Base-by-base conservation (phyloP, 2,797 vertebrate species). In the Acipenser oxyrinchus region DNA sequence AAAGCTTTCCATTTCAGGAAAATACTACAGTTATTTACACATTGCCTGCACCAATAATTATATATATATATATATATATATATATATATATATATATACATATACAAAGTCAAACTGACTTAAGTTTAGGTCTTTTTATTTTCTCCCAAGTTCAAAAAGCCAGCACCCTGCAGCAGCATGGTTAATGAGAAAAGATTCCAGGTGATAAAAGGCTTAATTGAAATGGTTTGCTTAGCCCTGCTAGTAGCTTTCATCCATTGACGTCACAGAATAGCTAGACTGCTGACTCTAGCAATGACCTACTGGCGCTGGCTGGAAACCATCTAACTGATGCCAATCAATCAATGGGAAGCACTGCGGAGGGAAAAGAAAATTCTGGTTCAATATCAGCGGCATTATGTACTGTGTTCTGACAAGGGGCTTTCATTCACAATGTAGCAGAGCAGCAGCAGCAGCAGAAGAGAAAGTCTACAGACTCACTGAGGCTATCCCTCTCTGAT, bases 161-260 rank as follows among this genome's bases (percentile, higher is more conserved):
- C 23, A 37, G 23, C 23, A 2, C 23, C 23, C 23, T 37, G 23
- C 23, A 37, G 23, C 23, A 37, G 23, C 23, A 2, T 37, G 23
- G 23, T 37, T 37, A 37, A n/a, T 13, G 10, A 58, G 55, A 58
- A n/a, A 1, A n/a, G 4, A 58, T 10, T 58, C 55, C 55, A 58
- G 55, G 55, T 58, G 55, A 58, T n/a, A 58, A 58, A 58, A 58
- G 12, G 55, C 12, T n/a, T n/a, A 58, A 58, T 58, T 58, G 23
- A 37, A 37, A 37, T 10, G 9, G 55, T 58, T 58, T 58, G 55
- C 55, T 58, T 58, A 58, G 9, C 10, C 55, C 9, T 58, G 55
- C 55, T 58, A n/a, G 13, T 6, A 11, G 55, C 55, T 11, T n/a
- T 13, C 55, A 3, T 58, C 10, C 12, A 6, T 58, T 58, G 55